A percentile compares a stretch with the other conserved stretches of the same genome.
Evolutionary conservation across 2,797 vertebrate species (phyloP).

Genomic region (Phoeniculus purpureus): DNA sequence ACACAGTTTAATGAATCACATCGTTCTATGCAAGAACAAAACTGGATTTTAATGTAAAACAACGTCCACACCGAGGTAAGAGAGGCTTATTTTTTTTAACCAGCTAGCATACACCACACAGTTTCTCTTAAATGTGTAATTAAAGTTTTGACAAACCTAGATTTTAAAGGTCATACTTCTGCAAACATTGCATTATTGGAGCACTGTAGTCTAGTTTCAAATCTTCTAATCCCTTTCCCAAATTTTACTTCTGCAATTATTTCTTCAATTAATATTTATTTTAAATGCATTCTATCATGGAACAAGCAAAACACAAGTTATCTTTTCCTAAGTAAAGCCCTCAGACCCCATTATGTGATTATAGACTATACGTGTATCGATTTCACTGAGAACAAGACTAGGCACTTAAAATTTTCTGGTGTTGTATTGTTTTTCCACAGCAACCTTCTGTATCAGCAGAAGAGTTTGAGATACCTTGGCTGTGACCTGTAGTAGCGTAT

Average conservation of each 20-base stretch:
- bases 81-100: not conserved
- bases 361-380: not conserved
- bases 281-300: not conserved
- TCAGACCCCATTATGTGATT: not conserved
- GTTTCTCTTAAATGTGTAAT: not conserved
- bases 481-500: not conserved
- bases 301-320: not conserved
- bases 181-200: not conserved
- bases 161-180: not conserved
- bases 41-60: conserved; percentile 13
- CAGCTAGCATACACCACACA: not conserved
- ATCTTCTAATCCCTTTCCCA: not conserved
- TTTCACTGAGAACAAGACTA: not conserved
- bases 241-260: not conserved
- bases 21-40: conserved; percentile 8
- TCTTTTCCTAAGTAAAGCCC: not conserved
- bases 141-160: not conserved
- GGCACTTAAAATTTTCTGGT: not conserved
- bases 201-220: not conserved
- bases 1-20: not conserved
- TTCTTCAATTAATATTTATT: not conserved
- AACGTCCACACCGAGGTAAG: not conserved
- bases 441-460: not conserved
- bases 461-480: not conserved
- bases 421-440: not conserved